Percentiles rank a stretch among this genome's conserved stretches.
Evolutionary conservation across 2,113 vertebrate genomes (phyloP).

Genomic region (Spea bombifrons): DNA sequence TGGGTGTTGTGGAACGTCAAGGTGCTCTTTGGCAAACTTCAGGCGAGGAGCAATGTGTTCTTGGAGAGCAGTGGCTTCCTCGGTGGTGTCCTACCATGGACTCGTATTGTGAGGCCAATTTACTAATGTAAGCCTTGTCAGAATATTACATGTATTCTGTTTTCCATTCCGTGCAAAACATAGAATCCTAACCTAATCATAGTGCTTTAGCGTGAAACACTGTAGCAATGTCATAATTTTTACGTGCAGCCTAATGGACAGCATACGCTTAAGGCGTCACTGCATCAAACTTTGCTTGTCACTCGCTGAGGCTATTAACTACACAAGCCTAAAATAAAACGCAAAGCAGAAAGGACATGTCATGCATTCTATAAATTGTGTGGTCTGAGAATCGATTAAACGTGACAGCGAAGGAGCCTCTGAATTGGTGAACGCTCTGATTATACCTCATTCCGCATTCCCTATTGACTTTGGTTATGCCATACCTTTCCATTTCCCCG

Average conservation of each 20-base stretch:
- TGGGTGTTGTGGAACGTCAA: too few species aligned
- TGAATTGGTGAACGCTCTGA: conserved; percentile 83
- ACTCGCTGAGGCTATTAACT: conserved; percentile 77
- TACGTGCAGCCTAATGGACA: neutral
- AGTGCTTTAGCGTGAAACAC: conserved; percentile 3
- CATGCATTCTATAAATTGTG: conserved; percentile 80
- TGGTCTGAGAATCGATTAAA: conserved; percentile 91
- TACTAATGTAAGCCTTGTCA: neutral
- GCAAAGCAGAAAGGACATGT: conserved; percentile 75
- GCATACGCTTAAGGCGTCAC: conserved; percentile 42
- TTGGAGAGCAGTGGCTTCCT: too few species aligned
- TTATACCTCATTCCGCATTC: conserved; percentile 84
- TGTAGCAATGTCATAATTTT: conserved; percentile 17
- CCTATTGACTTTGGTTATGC: conserved; percentile 94
- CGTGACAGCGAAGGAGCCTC: conserved; percentile 85
- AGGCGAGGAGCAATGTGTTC: too few species aligned
- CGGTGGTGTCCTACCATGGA: too few species aligned
- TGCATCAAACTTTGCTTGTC: conserved; percentile 73
- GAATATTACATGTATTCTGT: neutral
- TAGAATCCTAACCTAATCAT: neutral
- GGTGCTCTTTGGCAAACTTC: too few species aligned
- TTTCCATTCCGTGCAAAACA: neutral
- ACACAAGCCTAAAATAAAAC: conserved; percentile 69
- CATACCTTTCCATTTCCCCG: conserved; percentile 97
- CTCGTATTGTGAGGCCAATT: too few species aligned